A percentile compares a stretch with the other conserved stretches of the same genome.
phyloP scores from a whole-genome alignment of 2,888 invertebrate species.

The Drosophila histrio region DNA sequence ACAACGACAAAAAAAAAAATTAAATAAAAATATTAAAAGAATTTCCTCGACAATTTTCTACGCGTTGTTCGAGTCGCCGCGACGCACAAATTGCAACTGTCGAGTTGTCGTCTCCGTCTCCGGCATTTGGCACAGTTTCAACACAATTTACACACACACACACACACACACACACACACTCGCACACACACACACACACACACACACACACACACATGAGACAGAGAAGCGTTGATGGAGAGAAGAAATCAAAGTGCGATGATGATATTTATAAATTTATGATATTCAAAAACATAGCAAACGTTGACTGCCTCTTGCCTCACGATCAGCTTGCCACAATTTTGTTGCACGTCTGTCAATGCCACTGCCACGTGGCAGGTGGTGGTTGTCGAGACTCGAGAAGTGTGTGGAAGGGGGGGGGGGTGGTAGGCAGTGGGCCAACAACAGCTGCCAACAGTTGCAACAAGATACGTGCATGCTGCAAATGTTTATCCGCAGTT shows the following conservation, averaged over 20 bases:
- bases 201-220: neutral
- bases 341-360: conserved; percentile 1
- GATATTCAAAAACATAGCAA: conserved; percentile 49
- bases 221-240: conserved; percentile 3
- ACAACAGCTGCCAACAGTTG: conserved; percentile 13
- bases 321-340: conserved; percentile 7
- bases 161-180: conserved; percentile 5
- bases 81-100: conserved; percentile 75
- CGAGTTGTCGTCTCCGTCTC: conserved; percentile 62
- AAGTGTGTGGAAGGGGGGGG: neutral
- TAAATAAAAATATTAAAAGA: conserved; percentile 2
- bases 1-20: neutral
- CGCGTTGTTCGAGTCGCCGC: conserved; percentile 67
- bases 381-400: too few relatives aligned
- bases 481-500: neutral
- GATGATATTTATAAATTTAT: conserved; percentile 70
- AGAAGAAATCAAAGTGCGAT: conserved; percentile 22
- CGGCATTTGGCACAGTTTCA: conserved; percentile 63
- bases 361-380: conserved; percentile 13
- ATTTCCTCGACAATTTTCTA: conserved; percentile 36
- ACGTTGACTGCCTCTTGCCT: neutral
- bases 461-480: conserved; percentile 8
- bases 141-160: conserved; percentile 24
- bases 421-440: neutral
- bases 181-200: neutral